A percentile compares a stretch with the other conserved stretches of the same genome.
phyloP scores from a whole-genome alignment of 2,888 invertebrate species.

The Fabriciana adippe region DNA sequence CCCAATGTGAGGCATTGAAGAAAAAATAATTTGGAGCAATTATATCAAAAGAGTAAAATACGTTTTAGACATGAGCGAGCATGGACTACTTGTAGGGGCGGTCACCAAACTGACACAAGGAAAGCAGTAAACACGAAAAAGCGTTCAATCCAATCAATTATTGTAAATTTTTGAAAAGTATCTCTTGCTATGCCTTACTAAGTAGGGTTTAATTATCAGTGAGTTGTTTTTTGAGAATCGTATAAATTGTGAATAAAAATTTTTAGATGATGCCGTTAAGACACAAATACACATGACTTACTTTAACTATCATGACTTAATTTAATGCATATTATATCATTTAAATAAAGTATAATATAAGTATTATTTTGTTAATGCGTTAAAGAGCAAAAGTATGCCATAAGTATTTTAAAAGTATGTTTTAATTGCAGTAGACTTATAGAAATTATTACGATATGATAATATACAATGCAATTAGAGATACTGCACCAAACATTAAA shows the following conservation, averaged over 20 bases:
- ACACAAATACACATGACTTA: conserved; percentile 55
- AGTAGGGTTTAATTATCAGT: conserved; percentile 65
- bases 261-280: conserved; percentile 36
- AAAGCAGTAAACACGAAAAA: conserved; percentile 84
- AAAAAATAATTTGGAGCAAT: conserved; percentile 77
- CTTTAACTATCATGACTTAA: conserved; percentile 40
- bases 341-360: not conserved
- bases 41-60: conserved; percentile 77
- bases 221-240: conserved; percentile 80
- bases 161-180: conserved; percentile 71
- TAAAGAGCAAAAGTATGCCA: conserved; percentile 55
- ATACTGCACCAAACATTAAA: conserved; percentile 81
- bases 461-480: conserved; percentile 81
- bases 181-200: conserved; percentile 59
- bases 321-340: no score
- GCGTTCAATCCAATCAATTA: conserved; percentile 83
- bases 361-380: not conserved
- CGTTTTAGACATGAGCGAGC: conserved; percentile 78
- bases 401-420: conserved; percentile 53
- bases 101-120: conserved; percentile 84
- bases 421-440: conserved; percentile 57
- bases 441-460: conserved; percentile 71
- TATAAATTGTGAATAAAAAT: conserved; percentile 36
- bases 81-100: conserved; percentile 80
- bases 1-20: conserved; percentile 80